These are phyloP conservation scores for Glyptemys insculpta DNA, from an alignment of 2,797 vertebrate genomes.

Conservation along the genomic window DNA sequence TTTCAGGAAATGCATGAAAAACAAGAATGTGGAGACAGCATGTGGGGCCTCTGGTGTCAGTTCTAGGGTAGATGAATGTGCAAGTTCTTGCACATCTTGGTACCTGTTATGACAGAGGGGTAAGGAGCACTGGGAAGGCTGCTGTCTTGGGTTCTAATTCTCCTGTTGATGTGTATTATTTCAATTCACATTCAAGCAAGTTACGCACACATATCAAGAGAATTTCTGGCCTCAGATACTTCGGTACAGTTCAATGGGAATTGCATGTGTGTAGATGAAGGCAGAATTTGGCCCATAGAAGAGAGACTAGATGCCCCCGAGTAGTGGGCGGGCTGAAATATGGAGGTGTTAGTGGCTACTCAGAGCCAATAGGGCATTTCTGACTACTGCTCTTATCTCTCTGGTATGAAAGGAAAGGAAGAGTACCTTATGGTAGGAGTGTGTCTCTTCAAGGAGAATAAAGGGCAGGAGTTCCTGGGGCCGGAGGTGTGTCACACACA, in stretches of 20 bases:
- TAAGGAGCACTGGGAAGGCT: neutral
- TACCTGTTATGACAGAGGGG: neutral
- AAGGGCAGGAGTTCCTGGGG: neutral
- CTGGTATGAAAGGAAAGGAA: neutral
- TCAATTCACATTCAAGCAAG: neutral
- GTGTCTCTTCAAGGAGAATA: neutral
- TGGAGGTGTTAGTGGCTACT: neutral
- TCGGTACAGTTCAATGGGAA: neutral
- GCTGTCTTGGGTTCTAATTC: neutral
- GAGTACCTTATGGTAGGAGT: neutral
- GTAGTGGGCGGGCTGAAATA: neutral
- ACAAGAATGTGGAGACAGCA: neutral
- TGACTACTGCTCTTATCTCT: neutral
- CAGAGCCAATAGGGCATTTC: neutral
- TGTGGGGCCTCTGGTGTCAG: neutral
- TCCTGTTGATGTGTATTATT: neutral
- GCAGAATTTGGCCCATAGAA: neutral
- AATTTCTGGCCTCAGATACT: neutral
- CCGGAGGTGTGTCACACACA: too few species aligned
- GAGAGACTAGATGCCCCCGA: neutral
- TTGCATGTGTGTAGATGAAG: neutral
- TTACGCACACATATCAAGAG: neutral
- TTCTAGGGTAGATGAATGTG: neutral
- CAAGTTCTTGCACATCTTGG: neutral
- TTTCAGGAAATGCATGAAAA: neutral